A percentile compares a stretch with the other conserved stretches of the same genome.
Conservation (phyloP, 1,140 invertebrate genomes). For the Caenorhabditis elegans region DNA sequence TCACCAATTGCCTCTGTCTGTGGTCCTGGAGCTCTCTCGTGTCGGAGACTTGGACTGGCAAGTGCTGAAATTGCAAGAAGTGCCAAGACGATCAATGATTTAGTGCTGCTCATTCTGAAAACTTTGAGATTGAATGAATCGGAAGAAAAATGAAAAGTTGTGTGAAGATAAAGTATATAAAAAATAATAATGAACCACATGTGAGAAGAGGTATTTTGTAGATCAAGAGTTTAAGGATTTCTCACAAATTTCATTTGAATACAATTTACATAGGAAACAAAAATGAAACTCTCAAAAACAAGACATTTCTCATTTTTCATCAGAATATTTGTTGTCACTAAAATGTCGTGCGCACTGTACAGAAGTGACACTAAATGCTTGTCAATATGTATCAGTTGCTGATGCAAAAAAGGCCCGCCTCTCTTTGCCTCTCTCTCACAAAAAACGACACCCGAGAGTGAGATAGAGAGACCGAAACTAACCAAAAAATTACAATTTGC, state of each 20-base stretch:
- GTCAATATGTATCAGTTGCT: not conserved
- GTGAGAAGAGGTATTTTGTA: too few species aligned
- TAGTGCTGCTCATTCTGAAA: constrained; percentile 9
- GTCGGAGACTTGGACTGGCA: not conserved
- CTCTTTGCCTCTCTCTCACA: not conserved
- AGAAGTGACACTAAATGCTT: not conserved
- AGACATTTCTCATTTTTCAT: too few species aligned
- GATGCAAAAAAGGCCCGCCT: not conserved
- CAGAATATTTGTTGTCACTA: not conserved
- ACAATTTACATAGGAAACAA: too few species aligned
- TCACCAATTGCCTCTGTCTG: constrained; percentile 19
- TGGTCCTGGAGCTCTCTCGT: constrained; percentile 14
- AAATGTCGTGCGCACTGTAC: constrained; percentile 28
- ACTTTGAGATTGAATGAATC: too few species aligned
- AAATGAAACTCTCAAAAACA: too few species aligned
- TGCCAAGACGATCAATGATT: not conserved
- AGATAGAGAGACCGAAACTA: not conserved
- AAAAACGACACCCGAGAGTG: not conserved
- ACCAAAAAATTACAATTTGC: constrained; percentile 8
- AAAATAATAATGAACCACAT: not conserved
- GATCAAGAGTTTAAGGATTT: too few species aligned
- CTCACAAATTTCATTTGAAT: too few species aligned
- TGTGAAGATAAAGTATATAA: not conserved
- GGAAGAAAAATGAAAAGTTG: not conserved
- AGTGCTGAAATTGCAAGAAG: not conserved